A percentile compares a stretch with the other conserved stretches of the same genome.
Evolutionary conservation across 2,113 vertebrate genomes (phyloP).

Genomic region (Terrapene triunguis): DNA sequence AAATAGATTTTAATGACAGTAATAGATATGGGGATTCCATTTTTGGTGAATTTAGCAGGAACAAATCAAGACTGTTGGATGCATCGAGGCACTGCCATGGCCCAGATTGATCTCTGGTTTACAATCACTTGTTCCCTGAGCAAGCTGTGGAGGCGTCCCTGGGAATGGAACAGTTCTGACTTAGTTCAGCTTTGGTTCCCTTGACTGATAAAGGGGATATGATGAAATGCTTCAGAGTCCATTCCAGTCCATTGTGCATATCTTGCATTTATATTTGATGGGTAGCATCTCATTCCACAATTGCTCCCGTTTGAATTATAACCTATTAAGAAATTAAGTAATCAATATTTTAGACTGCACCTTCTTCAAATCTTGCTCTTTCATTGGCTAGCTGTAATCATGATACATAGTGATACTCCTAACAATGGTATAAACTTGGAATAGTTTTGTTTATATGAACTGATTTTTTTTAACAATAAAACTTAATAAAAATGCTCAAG

Average conservation of each 20-base stretch:
- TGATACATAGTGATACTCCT: background rate
- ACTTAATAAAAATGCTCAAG: background rate
- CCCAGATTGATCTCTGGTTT: background rate
- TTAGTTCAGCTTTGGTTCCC: background rate
- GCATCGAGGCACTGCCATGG: background rate
- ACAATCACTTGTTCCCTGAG: background rate
- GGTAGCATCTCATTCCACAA: background rate
- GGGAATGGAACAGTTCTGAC: background rate
- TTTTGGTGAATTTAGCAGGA: background rate
- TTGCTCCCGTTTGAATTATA: background rate
- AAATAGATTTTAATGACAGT: background rate
- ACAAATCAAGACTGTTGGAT: background rate
- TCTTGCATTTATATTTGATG: background rate
- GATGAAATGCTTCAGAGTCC: background rate
- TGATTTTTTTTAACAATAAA: background rate
- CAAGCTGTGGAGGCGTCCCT: too few relatives aligned
- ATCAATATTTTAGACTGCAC: background rate
- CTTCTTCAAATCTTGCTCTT: background rate
- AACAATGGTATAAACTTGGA: background rate
- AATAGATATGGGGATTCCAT: background rate
- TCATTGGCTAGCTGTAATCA: background rate
- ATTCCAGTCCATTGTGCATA: background rate
- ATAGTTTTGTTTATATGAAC: background rate
- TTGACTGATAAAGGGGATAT: background rate
- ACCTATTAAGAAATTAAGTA: background rate